phyloP scores from a whole-genome alignment of 2,888 invertebrate species.

The Acheta domesticus region DNA sequence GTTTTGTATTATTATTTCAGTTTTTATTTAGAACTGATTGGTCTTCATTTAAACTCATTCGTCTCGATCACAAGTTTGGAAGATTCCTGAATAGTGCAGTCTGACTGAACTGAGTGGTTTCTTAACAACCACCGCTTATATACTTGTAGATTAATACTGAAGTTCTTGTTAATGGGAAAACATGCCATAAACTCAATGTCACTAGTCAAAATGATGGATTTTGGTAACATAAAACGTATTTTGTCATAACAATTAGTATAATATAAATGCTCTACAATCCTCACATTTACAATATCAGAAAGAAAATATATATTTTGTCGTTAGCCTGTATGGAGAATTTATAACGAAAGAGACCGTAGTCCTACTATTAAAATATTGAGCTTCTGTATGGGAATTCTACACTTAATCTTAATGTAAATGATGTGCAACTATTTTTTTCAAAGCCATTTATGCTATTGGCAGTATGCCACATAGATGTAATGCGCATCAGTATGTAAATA shows the following conservation, averaged over 20 bases:
- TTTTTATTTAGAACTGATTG: too few relatives aligned
- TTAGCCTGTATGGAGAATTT: slow-evolving; percentile 4
- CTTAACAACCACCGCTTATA: too few relatives aligned
- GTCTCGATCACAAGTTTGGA: too few relatives aligned
- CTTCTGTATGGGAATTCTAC: slow-evolving; percentile 18
- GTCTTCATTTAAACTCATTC: too few relatives aligned
- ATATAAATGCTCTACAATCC: background rate
- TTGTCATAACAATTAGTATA: background rate
- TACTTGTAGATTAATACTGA: too few relatives aligned
- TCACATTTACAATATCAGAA: background rate
- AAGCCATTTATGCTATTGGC: background rate
- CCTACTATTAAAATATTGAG: background rate
- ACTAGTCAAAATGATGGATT: background rate
- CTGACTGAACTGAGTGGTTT: too few relatives aligned
- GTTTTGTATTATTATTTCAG: too few relatives aligned
- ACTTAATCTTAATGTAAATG: background rate
- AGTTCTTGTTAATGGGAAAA: background rate
- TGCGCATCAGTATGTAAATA: slow-evolving; percentile 1
- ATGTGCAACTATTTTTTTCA: slow-evolving; percentile 18
- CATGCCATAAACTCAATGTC: background rate
- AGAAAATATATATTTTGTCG: slow-evolving; percentile 8
- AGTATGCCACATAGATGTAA: background rate
- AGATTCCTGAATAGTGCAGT: too few relatives aligned
- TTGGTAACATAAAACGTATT: slow-evolving; percentile 1
- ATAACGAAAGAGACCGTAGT: background rate